Evolutionary conservation across 1,140 invertebrate species (phyloP).

Genomic region (Hypothenemus hampei): DNA sequence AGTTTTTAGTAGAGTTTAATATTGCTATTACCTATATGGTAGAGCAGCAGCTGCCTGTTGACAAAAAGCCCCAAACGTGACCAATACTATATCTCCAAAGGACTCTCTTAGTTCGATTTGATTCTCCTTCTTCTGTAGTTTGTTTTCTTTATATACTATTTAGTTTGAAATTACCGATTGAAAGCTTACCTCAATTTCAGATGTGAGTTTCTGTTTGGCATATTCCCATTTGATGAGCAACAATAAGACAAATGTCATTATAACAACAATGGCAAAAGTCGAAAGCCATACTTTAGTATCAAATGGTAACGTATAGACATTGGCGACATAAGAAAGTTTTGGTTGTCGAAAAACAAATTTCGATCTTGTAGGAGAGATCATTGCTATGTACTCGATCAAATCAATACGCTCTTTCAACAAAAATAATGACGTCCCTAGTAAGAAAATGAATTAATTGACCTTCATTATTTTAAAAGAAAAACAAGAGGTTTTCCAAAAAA

Average conservation of each 20-base stretch:
- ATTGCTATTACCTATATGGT: conserved; percentile 38
- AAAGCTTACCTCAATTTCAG: neutral
- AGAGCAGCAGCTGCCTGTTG: conserved; percentile 52
- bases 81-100: conserved; percentile 35
- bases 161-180: too few species aligned
- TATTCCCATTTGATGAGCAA: conserved; percentile 46
- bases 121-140: too few species aligned
- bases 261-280: conserved; percentile 45
- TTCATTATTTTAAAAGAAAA: neutral
- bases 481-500: neutral
- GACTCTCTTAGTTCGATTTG: conserved; percentile 22
- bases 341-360: conserved; percentile 62
- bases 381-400: conserved; percentile 56
- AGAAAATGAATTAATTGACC: neutral
- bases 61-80: conserved; percentile 54
- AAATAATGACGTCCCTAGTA: conserved; percentile 55
- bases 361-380: conserved; percentile 55
- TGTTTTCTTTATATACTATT: too few species aligned
- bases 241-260: conserved; percentile 43
- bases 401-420: conserved; percentile 54
- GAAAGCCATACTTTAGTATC: conserved; percentile 55
- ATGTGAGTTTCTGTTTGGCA: neutral
- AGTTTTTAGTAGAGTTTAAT: neutral
- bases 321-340: conserved; percentile 60
- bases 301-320: conserved; percentile 60